Evolutionary conservation across 2,113 vertebrate genomes (phyloP), one percentile per base, ranked within the genome.

Genomic region (Tachuris rubrigastra): DNA sequence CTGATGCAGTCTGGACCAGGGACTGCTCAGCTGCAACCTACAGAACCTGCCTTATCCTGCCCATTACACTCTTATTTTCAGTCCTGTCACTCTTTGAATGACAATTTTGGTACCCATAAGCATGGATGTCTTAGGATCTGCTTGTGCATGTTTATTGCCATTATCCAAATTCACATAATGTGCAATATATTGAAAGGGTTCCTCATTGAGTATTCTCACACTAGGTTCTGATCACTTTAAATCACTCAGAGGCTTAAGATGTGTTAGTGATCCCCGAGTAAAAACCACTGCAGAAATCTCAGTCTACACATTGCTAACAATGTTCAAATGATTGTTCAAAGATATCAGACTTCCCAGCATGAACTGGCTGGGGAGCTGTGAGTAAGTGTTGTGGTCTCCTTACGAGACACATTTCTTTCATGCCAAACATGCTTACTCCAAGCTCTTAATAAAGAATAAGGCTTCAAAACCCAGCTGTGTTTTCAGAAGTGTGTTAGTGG

Each of bases 321-420:
- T 55, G 42, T 59, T 85, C 30, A n/a, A 65, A 58, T 68, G 62
- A 87, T 62, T 81, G 28, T 73, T 90, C 58, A 58, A 93, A 93
- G 72, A 59, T 76, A 91, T 89, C 84, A 78, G 62, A 52, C 58
- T 96, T 94, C 69, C 88, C 88, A 90, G 85, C 73, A 65, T 25
- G 56, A 84, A 75, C 47, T 47, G 55, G 71, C 85, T 80, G 90
- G 88, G 60, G 52, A 95, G 31, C 65, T 87, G 65, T 96, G 94
- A 95, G 81, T 92, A 94, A 96, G 83, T 42, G 66, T 53, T 97
- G 90, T 89, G 96, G 96, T 94, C 95, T 92, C 88, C 69, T 90
- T 93, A 78, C 10, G 21, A 89, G 77, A 88, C 69, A 49, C 88
- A 94, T 96, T 96, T 94, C 69, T 93, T 62, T 96, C 88, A 85